A percentile compares a stretch with the other conserved stretches of the same genome.
Conservation (phyloP, 1,140 invertebrate genomes). For the Gyrodactylus bullatarudis region DNA sequence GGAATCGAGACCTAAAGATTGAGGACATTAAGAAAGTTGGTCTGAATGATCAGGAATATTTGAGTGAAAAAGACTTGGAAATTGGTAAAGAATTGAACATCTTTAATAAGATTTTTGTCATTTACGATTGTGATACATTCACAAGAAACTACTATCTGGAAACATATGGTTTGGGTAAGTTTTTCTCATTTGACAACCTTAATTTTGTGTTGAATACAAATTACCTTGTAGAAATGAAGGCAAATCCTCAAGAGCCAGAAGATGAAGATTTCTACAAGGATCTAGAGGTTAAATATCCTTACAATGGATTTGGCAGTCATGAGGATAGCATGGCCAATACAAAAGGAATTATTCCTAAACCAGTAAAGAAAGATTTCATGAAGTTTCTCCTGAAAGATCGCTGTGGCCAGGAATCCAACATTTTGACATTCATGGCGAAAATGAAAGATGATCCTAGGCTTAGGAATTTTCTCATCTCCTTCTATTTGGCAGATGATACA, state of each 20-base stretch:
- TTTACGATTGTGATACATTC: constrained; percentile 19
- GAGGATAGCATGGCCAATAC: constrained; percentile 19
- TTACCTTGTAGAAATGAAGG: background rate
- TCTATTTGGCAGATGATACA: constrained; percentile 45
- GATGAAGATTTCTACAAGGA: constrained; percentile 11
- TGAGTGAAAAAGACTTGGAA: constrained; percentile 34
- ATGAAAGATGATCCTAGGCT: constrained; percentile 34
- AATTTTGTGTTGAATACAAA: background rate
- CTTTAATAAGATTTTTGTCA: constrained; percentile 16
- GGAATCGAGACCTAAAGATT: background rate
- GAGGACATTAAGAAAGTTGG: constrained; percentile 11
- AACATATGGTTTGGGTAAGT: constrained; percentile 20
- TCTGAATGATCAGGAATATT: constrained; percentile 24
- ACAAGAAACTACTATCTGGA: constrained; percentile 24
- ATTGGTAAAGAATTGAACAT: constrained; percentile 21
- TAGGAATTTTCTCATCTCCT: constrained; percentile 40
- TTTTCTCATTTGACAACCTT: background rate
- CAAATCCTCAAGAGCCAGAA: background rate
- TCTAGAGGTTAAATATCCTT: constrained; percentile 12
- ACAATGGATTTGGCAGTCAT: constrained; percentile 21
- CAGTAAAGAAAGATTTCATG: constrained; percentile 17
- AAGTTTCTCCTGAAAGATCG: constrained; percentile 20
- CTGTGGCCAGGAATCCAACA: constrained; percentile 33
- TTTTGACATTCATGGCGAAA: constrained; percentile 39
- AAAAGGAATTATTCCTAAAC: constrained; percentile 17